Base-by-base conservation (phyloP, 2,797 vertebrate genomes). In the Psittacula derbiana region DNA sequence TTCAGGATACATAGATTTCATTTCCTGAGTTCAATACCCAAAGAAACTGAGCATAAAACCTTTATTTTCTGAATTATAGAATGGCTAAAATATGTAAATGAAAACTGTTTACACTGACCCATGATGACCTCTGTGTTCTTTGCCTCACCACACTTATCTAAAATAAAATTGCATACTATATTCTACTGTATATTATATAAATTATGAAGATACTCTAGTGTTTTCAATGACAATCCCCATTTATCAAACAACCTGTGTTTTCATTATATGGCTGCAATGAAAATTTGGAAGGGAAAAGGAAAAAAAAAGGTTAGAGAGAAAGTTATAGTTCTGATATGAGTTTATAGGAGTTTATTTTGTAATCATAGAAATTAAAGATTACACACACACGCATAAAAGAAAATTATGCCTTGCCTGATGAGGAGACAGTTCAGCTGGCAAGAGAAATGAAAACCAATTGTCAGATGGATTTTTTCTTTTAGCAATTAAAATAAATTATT, bases 271-370 rank as follows among this genome's bases (percentile, higher is more conserved):
- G 12, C 65, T 92, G 50, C 67, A 95, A 61, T 52, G 43, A 76
- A 41, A 81, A 50, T 82, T 86, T 92, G 12, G 33, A 85, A 82
- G 13, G 31, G 17, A 87, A 75, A 47, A 57, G 58, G 93, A 58
- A 46, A 53, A 46, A 52, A 62, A 73, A 41, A 3, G 4, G 0
- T 36, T 79, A 24, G 8, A 73, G 15, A 62, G 12, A 21, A 50
- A 79, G 23, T 25, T 66, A 73, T 57, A 62, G 36, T 80, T 97
- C 92, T 92, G 60, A 93, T 80, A 84, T 5, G 74, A 43, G 27
- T 81, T 93, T 38, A 76, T 66, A 91, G 38, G 31, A 72, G 16
- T 49, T 96, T 87, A 88, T 96, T 97, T 96, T 95, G 17, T 81
- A 79, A 75, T 50, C 9, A 47, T 89, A 92, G 43, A 94, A 94